Evolutionary conservation across 2,888 invertebrate species (phyloP), one percentile per base, ranked within the genome.

Genomic region (Lycia hirtaria): DNA sequence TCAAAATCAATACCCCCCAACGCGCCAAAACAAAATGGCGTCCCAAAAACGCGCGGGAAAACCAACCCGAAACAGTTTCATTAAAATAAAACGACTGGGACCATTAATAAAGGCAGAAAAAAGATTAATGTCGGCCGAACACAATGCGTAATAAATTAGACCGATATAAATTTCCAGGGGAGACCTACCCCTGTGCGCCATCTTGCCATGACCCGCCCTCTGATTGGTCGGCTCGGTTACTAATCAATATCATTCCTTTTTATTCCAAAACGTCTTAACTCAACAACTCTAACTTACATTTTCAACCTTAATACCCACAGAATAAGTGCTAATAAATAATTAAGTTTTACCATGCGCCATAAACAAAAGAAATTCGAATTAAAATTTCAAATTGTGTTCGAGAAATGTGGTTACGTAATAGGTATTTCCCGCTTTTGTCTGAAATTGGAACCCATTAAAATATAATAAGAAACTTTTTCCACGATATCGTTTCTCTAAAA

Each of bases 101-200:
- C 87, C 89, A 90, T 90, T 92, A 90, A 92, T 90, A 90, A 88
- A 87, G 80, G 85, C 64, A 75, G 82, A 86, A 84, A 86, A 87
- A 91, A 92, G 91, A 91, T 92, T 90, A 92, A 92, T 92, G 91
- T 88, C 83, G 72, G 76, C 50, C 51, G 65, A 74, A 78, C 78
- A 91, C 91, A 91, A 91, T 87, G 83, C 81, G 83, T 92, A 88
- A 92, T 92, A 91, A 91, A 92, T 92, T 92, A 89, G 83, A 80
- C 78, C 78, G 81, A 77, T 87, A 84, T 84, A 67, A 64, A 64
- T 86, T 83, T 83, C 69, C 75, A 69, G 62, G 84, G 87, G 86
- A 72, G 77, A 75, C 66, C 79, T 77, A 83, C 87, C 88, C 87
- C 75, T 65, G 78, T 65, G 80, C 72, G 91, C 91, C 91, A 90